phyloP scores from a whole-genome alignment of 2,113 vertebrate species.

The Gasterosteus aculeatus region DNA sequence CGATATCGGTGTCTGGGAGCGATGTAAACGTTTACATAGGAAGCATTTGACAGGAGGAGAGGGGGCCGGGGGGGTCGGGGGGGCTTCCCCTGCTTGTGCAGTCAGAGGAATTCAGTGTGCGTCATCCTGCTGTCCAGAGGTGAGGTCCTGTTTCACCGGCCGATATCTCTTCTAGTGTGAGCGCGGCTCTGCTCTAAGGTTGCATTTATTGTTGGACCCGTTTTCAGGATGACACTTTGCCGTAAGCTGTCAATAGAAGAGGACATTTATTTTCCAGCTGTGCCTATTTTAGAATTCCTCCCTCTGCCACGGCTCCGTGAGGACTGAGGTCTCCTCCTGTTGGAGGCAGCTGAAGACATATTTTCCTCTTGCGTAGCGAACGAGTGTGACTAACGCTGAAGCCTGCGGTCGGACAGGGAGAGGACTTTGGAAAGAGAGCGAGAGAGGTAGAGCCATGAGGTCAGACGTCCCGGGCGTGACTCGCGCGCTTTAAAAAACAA shows the following conservation, averaged over 20 bases:
- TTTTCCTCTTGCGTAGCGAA: slow-evolving; percentile 48
- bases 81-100: slow-evolving; percentile 55
- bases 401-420: slow-evolving; percentile 44
- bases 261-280: slow-evolving; percentile 40
- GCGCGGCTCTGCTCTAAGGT: slow-evolving; percentile 42
- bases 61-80: slow-evolving; percentile 49
- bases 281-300: not conserved
- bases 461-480: slow-evolving; percentile 35
- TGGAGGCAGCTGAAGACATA: slow-evolving; percentile 9
- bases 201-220: slow-evolving; percentile 58
- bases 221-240: slow-evolving; percentile 19
- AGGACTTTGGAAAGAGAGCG: slow-evolving; percentile 52
- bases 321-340: slow-evolving; percentile 5
- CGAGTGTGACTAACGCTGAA: slow-evolving; percentile 56
- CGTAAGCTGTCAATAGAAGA: slow-evolving; percentile 26
- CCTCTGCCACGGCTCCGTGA: not conserved
- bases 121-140: slow-evolving; percentile 64
- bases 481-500: slow-evolving; percentile 10
- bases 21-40: slow-evolving; percentile 59
- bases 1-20: slow-evolving; percentile 27
- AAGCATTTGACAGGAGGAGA: slow-evolving; percentile 42
- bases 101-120: slow-evolving; percentile 71
- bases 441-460: slow-evolving; percentile 47
- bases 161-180: slow-evolving; percentile 56
- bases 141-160: slow-evolving; percentile 63